Evolutionary conservation across 2,113 vertebrate species (phyloP).

Genomic region (Solenodon paradoxus): DNA sequence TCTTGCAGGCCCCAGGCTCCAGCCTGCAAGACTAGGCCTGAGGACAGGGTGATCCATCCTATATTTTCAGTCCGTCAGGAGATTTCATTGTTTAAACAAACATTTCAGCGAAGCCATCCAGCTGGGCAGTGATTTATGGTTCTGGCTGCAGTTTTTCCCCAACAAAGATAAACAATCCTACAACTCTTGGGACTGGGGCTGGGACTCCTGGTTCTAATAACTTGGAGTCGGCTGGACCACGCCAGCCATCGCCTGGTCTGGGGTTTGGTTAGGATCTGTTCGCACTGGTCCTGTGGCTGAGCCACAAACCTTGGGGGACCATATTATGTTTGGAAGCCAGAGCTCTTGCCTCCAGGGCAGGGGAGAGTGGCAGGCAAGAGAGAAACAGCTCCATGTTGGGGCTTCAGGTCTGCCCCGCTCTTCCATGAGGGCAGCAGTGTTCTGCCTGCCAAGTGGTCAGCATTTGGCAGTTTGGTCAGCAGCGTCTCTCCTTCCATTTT

Average conservation of each 20-base stretch:
- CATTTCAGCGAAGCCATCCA: constrained; percentile 76
- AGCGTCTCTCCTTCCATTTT: background rate
- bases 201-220: constrained; percentile 78
- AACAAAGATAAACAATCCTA: constrained; percentile 77
- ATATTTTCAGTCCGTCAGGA: constrained; percentile 74
- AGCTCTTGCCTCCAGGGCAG: constrained; percentile 43
- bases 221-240: constrained; percentile 61
- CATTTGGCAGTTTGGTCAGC: background rate
- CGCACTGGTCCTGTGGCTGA: constrained; percentile 65
- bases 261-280: constrained; percentile 75
- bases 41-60: constrained; percentile 69
- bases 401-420: background rate
- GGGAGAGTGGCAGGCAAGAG: constrained; percentile 36
- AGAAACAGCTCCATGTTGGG: background rate
- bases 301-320: constrained; percentile 64
- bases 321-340: constrained; percentile 68
- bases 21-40: background rate
- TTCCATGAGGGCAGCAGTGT: background rate
- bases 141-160: constrained; percentile 78
- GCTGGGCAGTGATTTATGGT: constrained; percentile 79
- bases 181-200: constrained; percentile 62
- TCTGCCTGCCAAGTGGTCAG: background rate
- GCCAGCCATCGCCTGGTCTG: constrained; percentile 68
- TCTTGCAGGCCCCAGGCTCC: background rate
- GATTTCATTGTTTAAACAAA: constrained; percentile 80